Evolutionary conservation across 2,888 invertebrate genomes (phyloP).

Genomic region (Blera fallax): DNA sequence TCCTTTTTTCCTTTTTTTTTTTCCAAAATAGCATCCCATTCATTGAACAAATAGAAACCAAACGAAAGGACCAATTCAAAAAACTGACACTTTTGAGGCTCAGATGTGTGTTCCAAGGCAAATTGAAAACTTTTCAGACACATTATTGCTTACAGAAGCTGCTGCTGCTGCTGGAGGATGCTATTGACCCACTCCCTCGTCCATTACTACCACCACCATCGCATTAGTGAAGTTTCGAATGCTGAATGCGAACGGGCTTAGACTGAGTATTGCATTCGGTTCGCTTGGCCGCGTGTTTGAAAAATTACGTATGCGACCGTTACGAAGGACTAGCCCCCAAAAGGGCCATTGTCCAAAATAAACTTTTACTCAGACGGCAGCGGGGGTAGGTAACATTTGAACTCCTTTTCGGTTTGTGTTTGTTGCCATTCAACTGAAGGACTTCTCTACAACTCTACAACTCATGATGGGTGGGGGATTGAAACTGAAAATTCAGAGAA

Average conservation of each 20-base stretch:
- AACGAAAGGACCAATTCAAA: constrained; percentile 64
- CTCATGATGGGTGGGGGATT: background rate
- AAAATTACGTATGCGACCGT: constrained; percentile 57
- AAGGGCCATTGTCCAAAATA: constrained; percentile 65
- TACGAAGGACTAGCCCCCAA: constrained; percentile 53
- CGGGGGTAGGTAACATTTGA: background rate
- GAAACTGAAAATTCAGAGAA: constrained; percentile 45
- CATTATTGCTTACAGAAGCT: constrained; percentile 73
- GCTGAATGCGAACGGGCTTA: constrained; percentile 3
- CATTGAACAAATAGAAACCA: constrained; percentile 59
- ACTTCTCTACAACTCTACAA: too few relatives aligned
- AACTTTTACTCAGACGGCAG: constrained; percentile 39
- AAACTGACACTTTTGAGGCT: constrained; percentile 70
- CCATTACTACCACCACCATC: constrained; percentile 4
- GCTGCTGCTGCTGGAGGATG: constrained; percentile 31
- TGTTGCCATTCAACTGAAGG: constrained; percentile 10
- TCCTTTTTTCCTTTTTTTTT: background rate
- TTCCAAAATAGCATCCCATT: constrained; percentile 53
- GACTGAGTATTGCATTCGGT: constrained; percentile 51
- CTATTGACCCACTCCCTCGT: constrained; percentile 41
- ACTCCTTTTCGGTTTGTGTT: background rate
- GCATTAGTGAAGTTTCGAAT: constrained; percentile 60
- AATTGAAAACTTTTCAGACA: constrained; percentile 73
- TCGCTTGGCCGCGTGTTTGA: constrained; percentile 64
- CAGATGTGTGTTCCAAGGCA: constrained; percentile 72